A percentile compares a stretch with the other conserved stretches of the same genome.
phyloP scores from a whole-genome alignment of 2,113 vertebrate species.

The Rostratula benghalensis region DNA sequence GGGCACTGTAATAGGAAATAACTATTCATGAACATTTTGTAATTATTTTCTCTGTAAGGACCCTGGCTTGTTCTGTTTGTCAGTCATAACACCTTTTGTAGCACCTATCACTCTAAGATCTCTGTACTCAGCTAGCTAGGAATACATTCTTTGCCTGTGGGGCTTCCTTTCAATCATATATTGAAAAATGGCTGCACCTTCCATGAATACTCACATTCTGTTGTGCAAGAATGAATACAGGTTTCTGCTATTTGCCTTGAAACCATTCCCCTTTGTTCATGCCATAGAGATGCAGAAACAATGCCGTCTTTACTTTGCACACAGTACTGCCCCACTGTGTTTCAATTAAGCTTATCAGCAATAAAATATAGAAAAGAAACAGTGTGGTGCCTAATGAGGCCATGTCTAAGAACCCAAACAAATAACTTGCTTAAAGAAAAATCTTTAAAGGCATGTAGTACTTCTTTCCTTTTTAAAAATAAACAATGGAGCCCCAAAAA shows the following conservation, averaged over 20 bases:
- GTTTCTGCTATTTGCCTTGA: neutral
- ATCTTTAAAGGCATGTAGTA: neutral
- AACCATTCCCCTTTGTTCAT: neutral
- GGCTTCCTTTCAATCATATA: neutral
- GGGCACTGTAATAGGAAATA: neutral
- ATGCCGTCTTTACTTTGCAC: neutral
- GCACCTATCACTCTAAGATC: neutral
- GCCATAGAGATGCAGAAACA: neutral
- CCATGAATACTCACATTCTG: neutral
- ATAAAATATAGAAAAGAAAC: neutral
- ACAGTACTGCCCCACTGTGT: neutral
- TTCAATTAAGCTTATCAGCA: neutral
- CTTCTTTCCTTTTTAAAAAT: neutral
- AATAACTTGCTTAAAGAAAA: neutral
- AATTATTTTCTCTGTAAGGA: constrained; percentile 16
- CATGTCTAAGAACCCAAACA: neutral
- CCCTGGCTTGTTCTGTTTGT: constrained; percentile 5
- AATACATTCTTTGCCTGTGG: neutral
- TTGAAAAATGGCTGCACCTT: neutral
- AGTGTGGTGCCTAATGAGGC: neutral
- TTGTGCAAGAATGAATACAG: neutral
- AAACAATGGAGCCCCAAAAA: neutral
- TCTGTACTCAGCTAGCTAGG: neutral
- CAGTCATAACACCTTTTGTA: neutral
- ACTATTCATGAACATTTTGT: neutral